Percentiles rank a stretch among this genome's conserved stretches.
These are phyloP conservation scores for Copidosoma aretas DNA, from an alignment of 2,888 invertebrate genomes.

Conservation along the genomic window DNA sequence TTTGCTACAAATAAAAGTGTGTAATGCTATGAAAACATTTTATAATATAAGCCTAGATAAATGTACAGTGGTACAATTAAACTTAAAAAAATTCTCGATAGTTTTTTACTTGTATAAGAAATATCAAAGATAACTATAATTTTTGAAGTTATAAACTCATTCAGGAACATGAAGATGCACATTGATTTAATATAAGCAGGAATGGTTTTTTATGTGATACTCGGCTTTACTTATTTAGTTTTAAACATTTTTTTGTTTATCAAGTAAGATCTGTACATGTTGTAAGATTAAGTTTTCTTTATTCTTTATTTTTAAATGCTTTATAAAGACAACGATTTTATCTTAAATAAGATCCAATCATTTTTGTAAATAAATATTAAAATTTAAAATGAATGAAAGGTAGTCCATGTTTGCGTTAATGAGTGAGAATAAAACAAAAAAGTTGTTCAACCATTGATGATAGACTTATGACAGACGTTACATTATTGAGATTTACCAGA, in stretches of 20 bases:
- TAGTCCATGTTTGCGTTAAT: background rate
- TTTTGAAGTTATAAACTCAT: conserved; percentile 19
- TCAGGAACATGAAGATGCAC: conserved; percentile 3
- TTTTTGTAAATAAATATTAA: conserved; percentile 27
- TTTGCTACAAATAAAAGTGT: conserved; percentile 23
- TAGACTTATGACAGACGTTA: conserved; percentile 25
- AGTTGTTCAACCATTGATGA: conserved; percentile 25
- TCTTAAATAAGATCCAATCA: conserved; percentile 1
- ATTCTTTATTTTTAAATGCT: background rate
- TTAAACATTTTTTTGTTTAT: conserved; percentile 6
- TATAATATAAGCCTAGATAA: conserved; percentile 27
- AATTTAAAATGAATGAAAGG: background rate
- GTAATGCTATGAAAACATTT: conserved; percentile 29
- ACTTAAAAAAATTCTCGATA: conserved; percentile 26
- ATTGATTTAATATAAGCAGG: conserved; percentile 21
- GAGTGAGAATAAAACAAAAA: conserved; percentile 4
- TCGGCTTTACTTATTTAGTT: conserved; percentile 31
- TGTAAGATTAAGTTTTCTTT: conserved; percentile 1
- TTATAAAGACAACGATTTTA: conserved; percentile 5
- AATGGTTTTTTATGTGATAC: conserved; percentile 33
- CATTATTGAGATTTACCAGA: conserved; percentile 25
- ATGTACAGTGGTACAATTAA: conserved; percentile 34
- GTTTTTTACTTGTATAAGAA: conserved; percentile 4
- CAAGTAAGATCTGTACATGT: background rate
- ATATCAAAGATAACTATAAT: conserved; percentile 23